phyloP scores from a whole-genome alignment of 23 tunicate genomes.

The Botrylloides violaceus region DNA sequence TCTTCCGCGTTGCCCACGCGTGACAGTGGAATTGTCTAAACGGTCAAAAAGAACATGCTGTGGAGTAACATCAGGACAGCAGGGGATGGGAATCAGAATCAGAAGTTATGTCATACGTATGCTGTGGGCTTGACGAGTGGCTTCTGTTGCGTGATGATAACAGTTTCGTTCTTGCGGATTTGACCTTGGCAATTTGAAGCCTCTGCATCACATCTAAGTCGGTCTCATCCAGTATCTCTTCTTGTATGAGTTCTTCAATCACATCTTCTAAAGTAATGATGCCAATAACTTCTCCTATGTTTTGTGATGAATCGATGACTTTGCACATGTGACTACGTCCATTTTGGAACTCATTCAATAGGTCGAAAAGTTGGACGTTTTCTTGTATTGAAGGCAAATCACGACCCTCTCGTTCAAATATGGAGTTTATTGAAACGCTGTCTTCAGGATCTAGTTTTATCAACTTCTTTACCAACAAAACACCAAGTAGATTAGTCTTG shows the following conservation, averaged over 20 bases:
- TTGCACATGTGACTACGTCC: constrained; percentile 85
- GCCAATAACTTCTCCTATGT: constrained; percentile 15
- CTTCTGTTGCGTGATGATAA: background rate
- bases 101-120: background rate
- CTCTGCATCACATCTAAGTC: constrained; percentile 68
- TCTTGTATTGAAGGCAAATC: constrained; percentile 41
- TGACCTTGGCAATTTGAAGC: constrained; percentile 62
- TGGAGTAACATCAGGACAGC: background rate
- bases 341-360: constrained; percentile 64
- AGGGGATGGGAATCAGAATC: background rate
- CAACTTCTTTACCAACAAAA: constrained; percentile 58
- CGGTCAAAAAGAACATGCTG: too few relatives aligned
- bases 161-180: constrained; percentile 30
- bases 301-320: constrained; percentile 19
- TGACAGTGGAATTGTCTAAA: too few relatives aligned
- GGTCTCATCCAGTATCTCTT: constrained; percentile 98
- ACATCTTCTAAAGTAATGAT: constrained; percentile 95
- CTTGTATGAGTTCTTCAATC: constrained; percentile 96
- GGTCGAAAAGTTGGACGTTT: constrained; percentile 41
- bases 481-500: constrained; percentile 45
- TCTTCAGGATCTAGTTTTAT: constrained; percentile 87
- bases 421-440: constrained; percentile 29
- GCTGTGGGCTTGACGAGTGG: background rate
- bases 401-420: constrained; percentile 49
- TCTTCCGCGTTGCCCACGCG: too few relatives aligned